Evolutionary conservation across 2,888 invertebrate species (phyloP).

Genomic region (Xestia sexstrigata): DNA sequence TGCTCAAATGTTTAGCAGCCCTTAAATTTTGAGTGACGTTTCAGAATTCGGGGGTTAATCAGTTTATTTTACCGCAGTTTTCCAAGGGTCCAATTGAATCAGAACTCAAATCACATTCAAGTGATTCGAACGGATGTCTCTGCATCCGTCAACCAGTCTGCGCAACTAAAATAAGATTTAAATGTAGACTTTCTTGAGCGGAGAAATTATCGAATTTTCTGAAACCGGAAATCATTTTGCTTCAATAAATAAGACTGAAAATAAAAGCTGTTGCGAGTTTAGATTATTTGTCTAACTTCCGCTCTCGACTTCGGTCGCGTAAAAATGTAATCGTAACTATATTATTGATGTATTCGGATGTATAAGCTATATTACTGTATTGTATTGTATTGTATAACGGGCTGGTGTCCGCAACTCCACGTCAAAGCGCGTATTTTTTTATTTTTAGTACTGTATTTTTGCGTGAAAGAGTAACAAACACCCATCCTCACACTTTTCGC

Average conservation of each 20-base stretch:
- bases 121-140: conserved; percentile 15
- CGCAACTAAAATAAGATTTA: neutral
- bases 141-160: neutral
- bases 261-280: neutral
- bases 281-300: neutral
- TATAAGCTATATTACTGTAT: no score
- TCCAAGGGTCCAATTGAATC: conserved; percentile 1
- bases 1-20: no score
- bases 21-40: no score
- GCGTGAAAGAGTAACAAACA: no score
- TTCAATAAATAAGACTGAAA: neutral
- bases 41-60: no score
- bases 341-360: no score
- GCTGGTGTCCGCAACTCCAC: no score
- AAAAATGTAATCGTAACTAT: neutral
- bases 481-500: neutral
- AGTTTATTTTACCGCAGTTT: neutral
- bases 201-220: neutral
- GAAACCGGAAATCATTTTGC: neutral
- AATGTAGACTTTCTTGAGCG: neutral
- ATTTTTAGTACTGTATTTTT: no score
- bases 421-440: no score
- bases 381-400: no score
- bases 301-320: neutral
- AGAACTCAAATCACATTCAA: conserved; percentile 5